These are phyloP conservation scores for Oreohelix idahoensis DNA, from an alignment of 1,140 invertebrate species.

Conservation along the genomic window DNA sequence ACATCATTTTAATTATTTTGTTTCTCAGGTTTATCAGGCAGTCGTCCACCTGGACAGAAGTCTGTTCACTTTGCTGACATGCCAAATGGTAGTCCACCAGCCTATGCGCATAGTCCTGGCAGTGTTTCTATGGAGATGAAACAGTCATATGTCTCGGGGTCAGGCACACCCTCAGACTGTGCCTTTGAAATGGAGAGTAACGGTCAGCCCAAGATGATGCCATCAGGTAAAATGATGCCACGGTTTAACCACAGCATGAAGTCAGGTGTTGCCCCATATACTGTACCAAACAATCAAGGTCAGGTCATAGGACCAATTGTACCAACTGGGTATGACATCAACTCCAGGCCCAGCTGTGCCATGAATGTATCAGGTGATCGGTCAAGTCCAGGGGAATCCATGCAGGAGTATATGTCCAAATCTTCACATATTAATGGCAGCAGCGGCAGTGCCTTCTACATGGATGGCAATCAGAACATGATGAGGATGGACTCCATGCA, in stretches of 20 bases:
- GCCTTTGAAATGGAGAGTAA: slow-evolving; percentile 18
- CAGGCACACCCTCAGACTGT: background rate
- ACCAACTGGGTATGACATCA: slow-evolving; percentile 38
- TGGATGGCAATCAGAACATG: slow-evolving; percentile 66
- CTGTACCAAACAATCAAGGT: slow-evolving; percentile 60
- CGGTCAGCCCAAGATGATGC: slow-evolving; percentile 22
- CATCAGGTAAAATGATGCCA: slow-evolving; percentile 61
- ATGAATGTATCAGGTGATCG: slow-evolving; percentile 30
- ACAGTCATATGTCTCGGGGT: background rate
- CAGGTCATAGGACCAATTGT: slow-evolving; percentile 9
- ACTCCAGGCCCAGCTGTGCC: slow-evolving; percentile 45
- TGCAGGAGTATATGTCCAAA: slow-evolving; percentile 37
- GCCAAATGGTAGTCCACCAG: slow-evolving; percentile 21
- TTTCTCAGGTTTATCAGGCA: background rate
- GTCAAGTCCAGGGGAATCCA: slow-evolving; percentile 42
- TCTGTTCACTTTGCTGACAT: slow-evolving; percentile 29
- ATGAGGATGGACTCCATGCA: slow-evolving; percentile 54
- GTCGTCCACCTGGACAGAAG: slow-evolving; percentile 17
- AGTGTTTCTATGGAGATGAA: background rate
- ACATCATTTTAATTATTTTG: background rate
- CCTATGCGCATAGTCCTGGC: background rate
- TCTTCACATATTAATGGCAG: slow-evolving; percentile 3
- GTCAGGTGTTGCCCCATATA: slow-evolving; percentile 66
- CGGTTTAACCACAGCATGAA: slow-evolving; percentile 22
- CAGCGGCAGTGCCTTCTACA: slow-evolving; percentile 49